Evolutionary conservation across 2,797 vertebrate species (phyloP).

Genomic region (Amblyopsis hoosieri): DNA sequence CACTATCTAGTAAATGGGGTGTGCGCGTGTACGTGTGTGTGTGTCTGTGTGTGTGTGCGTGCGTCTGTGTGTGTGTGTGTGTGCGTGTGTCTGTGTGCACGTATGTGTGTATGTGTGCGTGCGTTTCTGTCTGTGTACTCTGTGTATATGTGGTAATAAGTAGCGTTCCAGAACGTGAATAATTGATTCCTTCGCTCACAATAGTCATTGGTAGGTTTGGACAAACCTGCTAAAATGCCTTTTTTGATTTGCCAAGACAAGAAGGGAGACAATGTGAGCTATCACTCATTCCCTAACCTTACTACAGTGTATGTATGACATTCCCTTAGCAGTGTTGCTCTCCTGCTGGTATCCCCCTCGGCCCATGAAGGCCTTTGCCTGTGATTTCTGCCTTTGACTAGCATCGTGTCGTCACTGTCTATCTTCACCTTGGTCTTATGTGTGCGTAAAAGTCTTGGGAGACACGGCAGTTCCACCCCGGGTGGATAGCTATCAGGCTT

Average conservation of each 20-base stretch:
- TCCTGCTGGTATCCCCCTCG: constrained; percentile 31
- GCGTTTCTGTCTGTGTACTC: constrained; percentile 5
- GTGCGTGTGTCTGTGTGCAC: too few relatives aligned
- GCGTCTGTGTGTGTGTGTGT: constrained; percentile 24
- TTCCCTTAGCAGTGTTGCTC: constrained; percentile 37
- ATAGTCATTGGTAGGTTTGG: constrained; percentile 72
- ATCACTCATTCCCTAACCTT: constrained; percentile 47
- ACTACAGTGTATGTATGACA: constrained; percentile 29
- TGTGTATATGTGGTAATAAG: constrained; percentile 57
- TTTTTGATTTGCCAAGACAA: constrained; percentile 71
- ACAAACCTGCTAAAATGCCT: constrained; percentile 65
- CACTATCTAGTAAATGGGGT: constrained; percentile 72
- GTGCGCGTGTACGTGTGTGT: constrained; percentile 37
- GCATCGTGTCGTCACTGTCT: constrained; percentile 36
- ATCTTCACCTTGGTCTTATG: constrained; percentile 38
- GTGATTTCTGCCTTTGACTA: constrained; percentile 17
- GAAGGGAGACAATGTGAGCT: constrained; percentile 30
- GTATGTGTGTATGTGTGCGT: constrained; percentile 12
- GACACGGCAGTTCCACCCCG: constrained; percentile 34
- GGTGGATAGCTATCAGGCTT: constrained; percentile 46
- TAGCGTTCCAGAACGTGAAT: constrained; percentile 71
- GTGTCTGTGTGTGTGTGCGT: constrained; percentile 12
- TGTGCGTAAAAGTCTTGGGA: constrained; percentile 29
- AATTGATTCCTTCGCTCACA: constrained; percentile 72
- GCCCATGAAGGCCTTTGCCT: constrained; percentile 34